Evolutionary conservation across 2,888 invertebrate species (phyloP).

Genomic region (Spisula solida): DNA sequence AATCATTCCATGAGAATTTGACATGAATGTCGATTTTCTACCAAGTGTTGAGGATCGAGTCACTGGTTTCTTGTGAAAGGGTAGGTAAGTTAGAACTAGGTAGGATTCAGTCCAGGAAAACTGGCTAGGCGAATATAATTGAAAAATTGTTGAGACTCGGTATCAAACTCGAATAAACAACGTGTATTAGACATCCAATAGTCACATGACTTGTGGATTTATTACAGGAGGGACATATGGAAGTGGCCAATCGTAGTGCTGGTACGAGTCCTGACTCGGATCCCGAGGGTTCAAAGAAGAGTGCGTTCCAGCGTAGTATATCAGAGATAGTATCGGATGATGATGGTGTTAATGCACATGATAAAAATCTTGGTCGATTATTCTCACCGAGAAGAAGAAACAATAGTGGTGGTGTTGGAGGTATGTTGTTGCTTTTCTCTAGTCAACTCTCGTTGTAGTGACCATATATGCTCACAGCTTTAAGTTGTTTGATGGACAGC

Average conservation of each 20-base stretch:
- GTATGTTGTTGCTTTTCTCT: slow-evolving; percentile 73
- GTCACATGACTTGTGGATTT: background rate
- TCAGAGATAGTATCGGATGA: slow-evolving; percentile 85
- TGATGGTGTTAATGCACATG: slow-evolving; percentile 75
- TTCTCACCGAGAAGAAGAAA: slow-evolving; percentile 87
- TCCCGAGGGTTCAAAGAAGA: slow-evolving; percentile 77
- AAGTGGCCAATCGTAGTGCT: slow-evolving; percentile 79
- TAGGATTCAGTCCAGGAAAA: too few species aligned
- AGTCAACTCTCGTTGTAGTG: too few species aligned
- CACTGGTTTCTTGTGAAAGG: too few species aligned
- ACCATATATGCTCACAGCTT: background rate
- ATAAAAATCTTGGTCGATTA: slow-evolving; percentile 77
- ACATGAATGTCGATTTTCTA: too few species aligned
- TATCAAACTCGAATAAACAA: too few species aligned
- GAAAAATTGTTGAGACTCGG: too few species aligned
- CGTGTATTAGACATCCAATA: too few species aligned
- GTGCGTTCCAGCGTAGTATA: slow-evolving; percentile 85
- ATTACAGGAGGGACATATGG: slow-evolving; percentile 34
- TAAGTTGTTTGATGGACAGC: background rate
- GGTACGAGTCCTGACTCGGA: slow-evolving; percentile 85
- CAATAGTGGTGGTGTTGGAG: slow-evolving; percentile 91
- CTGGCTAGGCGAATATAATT: too few species aligned
- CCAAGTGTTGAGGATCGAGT: too few species aligned
- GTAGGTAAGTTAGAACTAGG: too few species aligned
- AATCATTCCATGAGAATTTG: too few species aligned